Conservation (phyloP, 2,888 invertebrate species). For the Fragum fragum region DNA sequence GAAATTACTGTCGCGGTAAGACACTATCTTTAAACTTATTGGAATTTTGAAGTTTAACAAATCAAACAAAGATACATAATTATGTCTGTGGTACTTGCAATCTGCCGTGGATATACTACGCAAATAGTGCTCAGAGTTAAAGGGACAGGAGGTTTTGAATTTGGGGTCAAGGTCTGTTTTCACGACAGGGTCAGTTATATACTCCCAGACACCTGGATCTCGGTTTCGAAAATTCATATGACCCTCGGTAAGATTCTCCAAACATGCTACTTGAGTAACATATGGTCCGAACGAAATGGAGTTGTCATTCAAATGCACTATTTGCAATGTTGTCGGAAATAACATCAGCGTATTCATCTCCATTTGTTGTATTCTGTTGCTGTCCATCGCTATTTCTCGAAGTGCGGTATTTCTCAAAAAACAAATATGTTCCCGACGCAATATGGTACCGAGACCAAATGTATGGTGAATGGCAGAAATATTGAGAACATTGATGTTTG, state of each 20-base stretch:
- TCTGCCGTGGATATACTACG: not conserved
- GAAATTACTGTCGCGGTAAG: constrained; percentile 21
- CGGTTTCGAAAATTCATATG: constrained; percentile 17
- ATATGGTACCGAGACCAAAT: constrained; percentile 40
- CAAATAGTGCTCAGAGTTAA: constrained; percentile 13
- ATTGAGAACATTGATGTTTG: constrained; percentile 42
- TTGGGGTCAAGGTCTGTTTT: not conserved
- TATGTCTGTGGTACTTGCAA: not conserved
- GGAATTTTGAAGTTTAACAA: not conserved
- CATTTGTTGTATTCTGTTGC: constrained; percentile 37
- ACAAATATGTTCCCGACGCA: constrained; percentile 40
- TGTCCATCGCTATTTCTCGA: constrained; percentile 35
- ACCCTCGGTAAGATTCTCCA: not conserved
- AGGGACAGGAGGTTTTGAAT: constrained; percentile 16
- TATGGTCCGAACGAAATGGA: constrained; percentile 50
- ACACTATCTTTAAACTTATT: not conserved
- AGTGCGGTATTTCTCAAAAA: constrained; percentile 51
- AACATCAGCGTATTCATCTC: constrained; percentile 36
- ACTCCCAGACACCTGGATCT: not conserved
- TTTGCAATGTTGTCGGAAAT: constrained; percentile 35
- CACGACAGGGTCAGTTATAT: constrained; percentile 13
- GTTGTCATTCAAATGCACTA: constrained; percentile 38
- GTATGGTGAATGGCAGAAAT: constrained; percentile 41
- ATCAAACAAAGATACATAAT: not conserved
- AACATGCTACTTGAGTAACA: constrained; percentile 38